Conservation (phyloP, 2,888 invertebrate species). For the Amblyjoppa fuscipennis region DNA sequence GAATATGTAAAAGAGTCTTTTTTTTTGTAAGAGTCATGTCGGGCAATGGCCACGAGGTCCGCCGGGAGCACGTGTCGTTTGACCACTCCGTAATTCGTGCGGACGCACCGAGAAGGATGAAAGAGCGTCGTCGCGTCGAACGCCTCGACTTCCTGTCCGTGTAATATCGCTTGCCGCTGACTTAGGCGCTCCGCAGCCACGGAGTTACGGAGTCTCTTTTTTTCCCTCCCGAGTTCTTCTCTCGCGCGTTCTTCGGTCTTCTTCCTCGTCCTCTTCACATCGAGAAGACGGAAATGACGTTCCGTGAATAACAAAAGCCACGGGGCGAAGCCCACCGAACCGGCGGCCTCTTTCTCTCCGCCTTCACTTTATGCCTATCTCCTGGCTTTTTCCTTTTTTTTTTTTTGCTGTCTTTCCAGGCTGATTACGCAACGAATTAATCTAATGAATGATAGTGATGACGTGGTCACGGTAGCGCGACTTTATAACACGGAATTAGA, state of each 20-base stretch:
- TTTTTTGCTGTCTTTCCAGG: constrained; percentile 3
- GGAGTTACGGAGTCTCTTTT: constrained; percentile 16
- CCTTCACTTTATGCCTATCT: constrained; percentile 49
- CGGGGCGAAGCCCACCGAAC: constrained; percentile 4
- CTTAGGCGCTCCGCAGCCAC: constrained; percentile 12
- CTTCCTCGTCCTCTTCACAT: constrained; percentile 50
- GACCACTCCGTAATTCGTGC: constrained; percentile 69
- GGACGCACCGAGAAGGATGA: constrained; percentile 28
- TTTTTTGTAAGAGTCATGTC: background rate
- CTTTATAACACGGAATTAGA: constrained; percentile 67
- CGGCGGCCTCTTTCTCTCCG: constrained; percentile 42
- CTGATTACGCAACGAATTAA: constrained; percentile 64
- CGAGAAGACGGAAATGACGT: constrained; percentile 78
- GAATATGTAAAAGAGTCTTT: background rate
- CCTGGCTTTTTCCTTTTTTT: background rate
- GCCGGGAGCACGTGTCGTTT: constrained; percentile 79
- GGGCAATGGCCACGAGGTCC: constrained; percentile 13
- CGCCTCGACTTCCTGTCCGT: constrained; percentile 68
- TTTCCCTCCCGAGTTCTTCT: constrained; percentile 58
- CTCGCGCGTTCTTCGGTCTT: constrained; percentile 58
- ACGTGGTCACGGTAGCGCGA: constrained; percentile 65
- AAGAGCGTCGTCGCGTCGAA: constrained; percentile 41
- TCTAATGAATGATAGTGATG: constrained; percentile 63
- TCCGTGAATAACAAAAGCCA: constrained; percentile 76
- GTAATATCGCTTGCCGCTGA: constrained; percentile 43